Base-by-base conservation (phyloP, 2,797 vertebrate genomes). In the Lacerta viridis region DNA sequence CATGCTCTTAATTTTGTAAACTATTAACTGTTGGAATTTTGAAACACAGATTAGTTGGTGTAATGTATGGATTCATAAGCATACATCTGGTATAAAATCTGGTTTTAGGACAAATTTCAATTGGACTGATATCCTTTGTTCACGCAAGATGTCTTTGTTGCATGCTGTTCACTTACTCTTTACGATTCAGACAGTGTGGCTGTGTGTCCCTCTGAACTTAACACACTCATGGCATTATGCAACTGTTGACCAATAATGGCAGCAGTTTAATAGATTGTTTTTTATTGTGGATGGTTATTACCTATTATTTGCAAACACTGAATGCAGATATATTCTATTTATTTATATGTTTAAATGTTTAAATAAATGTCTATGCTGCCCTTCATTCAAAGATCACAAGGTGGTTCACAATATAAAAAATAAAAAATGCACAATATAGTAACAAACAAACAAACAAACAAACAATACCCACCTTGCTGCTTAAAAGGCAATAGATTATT, bases 1-100 rank as follows among this genome's bases (percentile, higher is more conserved):
- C 86, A 7, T 3, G 89, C 94, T 92, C 55, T 55, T 88, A 89
- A 33, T 92, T 95, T 94, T 43, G 20, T 93, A 92, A 89, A 94
- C 93, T 91, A 91, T 61, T 88, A 55, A 91, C 93, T 91, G 3
- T 85, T 80, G 27, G 17, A 59, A 29, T 39, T n/a, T 71, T 2
- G 10, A 55, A 87, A n/a, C 27, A 29, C 5, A 11, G 3, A 33
- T 71, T 68, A 50, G 33, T 72, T 80, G 7, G 13, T 71, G 7
- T 8, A 80, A 61, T 87, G 36, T 41, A 74, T 8, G 64, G 36
- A 46, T 82, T 64, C 46, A 74, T 87, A 74, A 59, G 41, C n/a
- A 72, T n/a, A 15, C 33, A 33, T 33, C 33, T 33, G 33, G 33
- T 72, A 61, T 80, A 81, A 74, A 87, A 86, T 78, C 64, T 20